Conservation (phyloP, 2,888 invertebrate species). For the Drosophila pseudotakahashii region DNA sequence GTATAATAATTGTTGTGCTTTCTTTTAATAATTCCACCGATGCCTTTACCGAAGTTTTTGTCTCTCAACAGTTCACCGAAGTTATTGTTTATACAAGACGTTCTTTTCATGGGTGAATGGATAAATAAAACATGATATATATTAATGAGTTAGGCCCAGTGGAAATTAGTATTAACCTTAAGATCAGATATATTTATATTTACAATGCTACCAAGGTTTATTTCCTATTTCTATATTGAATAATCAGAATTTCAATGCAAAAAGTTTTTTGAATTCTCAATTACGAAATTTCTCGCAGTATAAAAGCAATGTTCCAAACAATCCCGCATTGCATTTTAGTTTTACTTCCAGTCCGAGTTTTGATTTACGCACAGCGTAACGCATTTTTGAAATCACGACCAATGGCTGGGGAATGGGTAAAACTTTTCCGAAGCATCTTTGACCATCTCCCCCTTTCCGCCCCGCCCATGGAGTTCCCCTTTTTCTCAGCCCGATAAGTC, state of each 20-base stretch:
- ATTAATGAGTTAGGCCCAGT: no score
- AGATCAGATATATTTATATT: no score
- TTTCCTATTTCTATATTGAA: no score
- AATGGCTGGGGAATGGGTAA: neutral
- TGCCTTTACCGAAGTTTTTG: neutral
- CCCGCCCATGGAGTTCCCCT: neutral
- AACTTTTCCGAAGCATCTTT: constrained; percentile 23
- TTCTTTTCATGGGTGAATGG: neutral
- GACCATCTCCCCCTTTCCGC: constrained; percentile 5
- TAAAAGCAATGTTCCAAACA: constrained; percentile 11
- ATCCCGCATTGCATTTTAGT: constrained; percentile 29
- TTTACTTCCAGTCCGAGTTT: constrained; percentile 54
- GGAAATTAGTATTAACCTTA: no score
- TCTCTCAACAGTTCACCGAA: neutral
- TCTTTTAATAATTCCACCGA: no score
- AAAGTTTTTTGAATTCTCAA: no score
- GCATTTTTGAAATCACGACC: constrained; percentile 56
- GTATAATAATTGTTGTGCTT: no score
- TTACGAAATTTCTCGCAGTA: neutral
- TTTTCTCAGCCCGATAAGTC: constrained; percentile 5
- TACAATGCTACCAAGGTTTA: no score
- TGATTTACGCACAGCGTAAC: constrained; percentile 61
- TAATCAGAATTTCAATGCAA: no score
- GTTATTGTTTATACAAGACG: neutral
- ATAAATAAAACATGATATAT: no score